These are phyloP conservation scores for Lagopus muta DNA, from an alignment of 2,113 vertebrate genomes.

Conservation along the genomic window DNA sequence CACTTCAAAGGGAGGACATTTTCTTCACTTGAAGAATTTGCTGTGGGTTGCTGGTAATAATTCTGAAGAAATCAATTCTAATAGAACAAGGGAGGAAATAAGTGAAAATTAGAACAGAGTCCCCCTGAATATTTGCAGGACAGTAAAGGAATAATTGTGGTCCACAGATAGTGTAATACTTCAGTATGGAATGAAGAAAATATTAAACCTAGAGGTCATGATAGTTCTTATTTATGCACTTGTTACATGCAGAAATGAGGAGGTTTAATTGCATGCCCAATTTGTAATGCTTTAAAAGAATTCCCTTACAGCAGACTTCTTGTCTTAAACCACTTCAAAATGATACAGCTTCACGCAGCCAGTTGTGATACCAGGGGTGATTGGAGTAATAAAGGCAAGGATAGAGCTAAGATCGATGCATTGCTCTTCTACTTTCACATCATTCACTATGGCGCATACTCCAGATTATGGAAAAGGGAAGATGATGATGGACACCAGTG, in stretches of 20 bases:
- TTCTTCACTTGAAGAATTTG: not conserved
- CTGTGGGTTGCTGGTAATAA: not conserved
- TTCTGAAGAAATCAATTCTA: not conserved
- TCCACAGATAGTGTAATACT: not conserved
- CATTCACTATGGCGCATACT: not conserved
- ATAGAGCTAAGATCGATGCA: not conserved
- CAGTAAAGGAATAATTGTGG: not conserved
- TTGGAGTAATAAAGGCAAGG: not conserved
- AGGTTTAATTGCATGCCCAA: not conserved
- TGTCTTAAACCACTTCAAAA: not conserved
- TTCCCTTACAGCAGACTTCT: not conserved
- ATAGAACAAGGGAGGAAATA: not conserved
- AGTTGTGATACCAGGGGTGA: not conserved
- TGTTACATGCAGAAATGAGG: not conserved
- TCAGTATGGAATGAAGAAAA: not conserved
- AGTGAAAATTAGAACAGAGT: not conserved
- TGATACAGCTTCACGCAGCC: too few species aligned
- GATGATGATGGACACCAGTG: not conserved
- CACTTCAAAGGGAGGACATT: not conserved
- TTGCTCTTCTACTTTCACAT: not conserved
- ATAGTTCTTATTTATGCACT: not conserved
- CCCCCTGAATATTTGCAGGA: not conserved
- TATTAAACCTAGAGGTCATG: not conserved
- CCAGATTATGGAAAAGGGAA: not conserved
- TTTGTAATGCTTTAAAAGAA: not conserved